These are phyloP conservation scores for Saguinus imperator DNA, from an alignment of 2,113 vertebrate species.

Conservation along the genomic window DNA sequence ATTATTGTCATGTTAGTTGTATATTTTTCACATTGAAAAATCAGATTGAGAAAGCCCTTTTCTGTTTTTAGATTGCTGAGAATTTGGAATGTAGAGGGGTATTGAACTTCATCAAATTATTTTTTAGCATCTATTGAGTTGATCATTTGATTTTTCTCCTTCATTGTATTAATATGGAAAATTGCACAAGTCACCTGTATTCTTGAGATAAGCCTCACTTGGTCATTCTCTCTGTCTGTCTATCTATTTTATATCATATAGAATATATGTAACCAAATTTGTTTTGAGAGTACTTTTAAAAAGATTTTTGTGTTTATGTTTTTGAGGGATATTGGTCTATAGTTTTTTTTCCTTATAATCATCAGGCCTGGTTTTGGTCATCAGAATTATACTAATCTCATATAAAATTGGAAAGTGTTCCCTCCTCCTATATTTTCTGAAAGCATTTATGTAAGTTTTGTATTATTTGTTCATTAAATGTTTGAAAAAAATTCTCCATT, in stretches of 20 bases:
- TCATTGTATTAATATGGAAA: slow-evolving; percentile 16
- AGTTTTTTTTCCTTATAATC: background rate
- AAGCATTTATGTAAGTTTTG: background rate
- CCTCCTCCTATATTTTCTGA: background rate
- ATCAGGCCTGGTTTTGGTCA: background rate
- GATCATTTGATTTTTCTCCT: slow-evolving; percentile 19
- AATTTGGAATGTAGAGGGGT: background rate
- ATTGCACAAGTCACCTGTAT: background rate
- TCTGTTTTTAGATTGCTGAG: background rate
- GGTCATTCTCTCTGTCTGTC: background rate
- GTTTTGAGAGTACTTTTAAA: slow-evolving; percentile 8
- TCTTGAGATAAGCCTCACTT: background rate
- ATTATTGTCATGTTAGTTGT: background rate
- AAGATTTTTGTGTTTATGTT: background rate
- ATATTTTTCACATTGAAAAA: background rate
- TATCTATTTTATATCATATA: background rate
- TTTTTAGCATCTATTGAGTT: slow-evolving; percentile 8
- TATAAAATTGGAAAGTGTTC: background rate
- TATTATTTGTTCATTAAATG: slow-evolving; percentile 7
- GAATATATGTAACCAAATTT: background rate
- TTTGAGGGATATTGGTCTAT: background rate
- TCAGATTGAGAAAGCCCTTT: background rate
- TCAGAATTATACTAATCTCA: slow-evolving; percentile 11
- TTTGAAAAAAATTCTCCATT: background rate
- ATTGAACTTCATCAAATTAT: slow-evolving; percentile 13